Percentiles rank a stretch among this genome's conserved stretches.
Evolutionary conservation across 2,113 vertebrate genomes (phyloP).

Genomic region (Theristicus caerulescens): DNA sequence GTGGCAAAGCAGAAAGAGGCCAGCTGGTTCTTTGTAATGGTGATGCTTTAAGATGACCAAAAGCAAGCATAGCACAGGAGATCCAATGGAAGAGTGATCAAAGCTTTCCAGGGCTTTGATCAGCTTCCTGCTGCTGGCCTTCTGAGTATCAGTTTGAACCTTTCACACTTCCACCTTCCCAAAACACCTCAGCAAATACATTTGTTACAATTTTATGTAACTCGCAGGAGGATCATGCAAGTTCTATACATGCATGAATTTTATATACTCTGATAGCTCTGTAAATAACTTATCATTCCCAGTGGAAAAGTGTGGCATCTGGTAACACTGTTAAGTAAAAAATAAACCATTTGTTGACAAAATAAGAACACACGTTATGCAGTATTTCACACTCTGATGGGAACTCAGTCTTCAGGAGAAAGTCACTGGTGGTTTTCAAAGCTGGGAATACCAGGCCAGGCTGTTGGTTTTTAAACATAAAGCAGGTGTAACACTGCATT

Average conservation of each 20-base stretch:
- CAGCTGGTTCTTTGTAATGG: not conserved
- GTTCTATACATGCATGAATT: not conserved
- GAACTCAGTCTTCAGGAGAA: not conserved
- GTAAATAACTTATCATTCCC: not conserved
- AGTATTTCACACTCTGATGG: not conserved
- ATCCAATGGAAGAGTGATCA: not conserved
- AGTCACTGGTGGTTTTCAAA: not conserved
- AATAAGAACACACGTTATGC: not conserved
- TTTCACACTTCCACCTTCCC: not conserved
- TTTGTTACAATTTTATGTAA: not conserved
- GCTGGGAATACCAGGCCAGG: not conserved
- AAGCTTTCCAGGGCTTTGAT: conserved; percentile 6
- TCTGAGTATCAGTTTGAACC: not conserved
- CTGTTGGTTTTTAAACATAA: not conserved
- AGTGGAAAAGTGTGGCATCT: not conserved
- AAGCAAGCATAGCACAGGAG: not conserved
- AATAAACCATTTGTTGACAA: conserved; percentile 12
- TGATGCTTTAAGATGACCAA: not conserved
- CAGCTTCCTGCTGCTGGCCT: not conserved
- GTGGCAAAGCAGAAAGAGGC: not conserved
- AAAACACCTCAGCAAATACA: not conserved
- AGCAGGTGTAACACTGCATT: not conserved
- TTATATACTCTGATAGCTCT: not conserved
- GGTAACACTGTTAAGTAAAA: not conserved
- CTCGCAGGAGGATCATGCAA: not conserved